Evolutionary conservation across 2,888 invertebrate genomes (phyloP).

Genomic region (Ophonus ardosiacus): DNA sequence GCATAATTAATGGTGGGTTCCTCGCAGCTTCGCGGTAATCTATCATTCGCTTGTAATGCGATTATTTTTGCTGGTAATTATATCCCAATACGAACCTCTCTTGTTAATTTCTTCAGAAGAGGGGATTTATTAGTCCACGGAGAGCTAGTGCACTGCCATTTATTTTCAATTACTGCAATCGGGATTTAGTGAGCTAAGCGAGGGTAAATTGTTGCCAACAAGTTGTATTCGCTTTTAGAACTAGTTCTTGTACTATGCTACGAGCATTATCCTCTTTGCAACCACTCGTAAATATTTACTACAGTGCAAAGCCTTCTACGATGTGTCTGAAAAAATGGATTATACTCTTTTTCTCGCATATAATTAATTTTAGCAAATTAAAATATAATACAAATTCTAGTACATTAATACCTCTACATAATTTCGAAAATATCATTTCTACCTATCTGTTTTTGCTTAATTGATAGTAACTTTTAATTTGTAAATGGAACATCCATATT

Average conservation of each 20-base stretch:
- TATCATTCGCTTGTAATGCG: slow-evolving; percentile 36
- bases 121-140: slow-evolving; percentile 6
- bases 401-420: no score
- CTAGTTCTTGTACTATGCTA: not conserved
- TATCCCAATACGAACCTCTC: not conserved
- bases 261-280: not conserved
- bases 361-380: no score
- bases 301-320: no score
- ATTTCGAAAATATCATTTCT: no score
- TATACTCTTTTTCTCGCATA: no score
- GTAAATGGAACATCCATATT: no score
- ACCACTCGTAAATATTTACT: no score
- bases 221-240: not conserved
- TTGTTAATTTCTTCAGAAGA: slow-evolving; percentile 1
- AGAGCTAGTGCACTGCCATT: slow-evolving; percentile 4
- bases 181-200: not conserved
- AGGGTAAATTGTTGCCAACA: not conserved
- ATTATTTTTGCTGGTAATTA: slow-evolving; percentile 39
- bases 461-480: no score
- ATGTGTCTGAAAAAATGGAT: no score
- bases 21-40: slow-evolving; percentile 18
- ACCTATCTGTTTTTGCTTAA: no score
- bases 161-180: slow-evolving; percentile 37
- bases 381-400: no score
- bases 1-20: slow-evolving; percentile 32